Percentiles rank a stretch among this genome's conserved stretches.
These are phyloP conservation scores for Valencia hispanica DNA, from an alignment of 2,797 vertebrate genomes.

Conservation along the genomic window DNA sequence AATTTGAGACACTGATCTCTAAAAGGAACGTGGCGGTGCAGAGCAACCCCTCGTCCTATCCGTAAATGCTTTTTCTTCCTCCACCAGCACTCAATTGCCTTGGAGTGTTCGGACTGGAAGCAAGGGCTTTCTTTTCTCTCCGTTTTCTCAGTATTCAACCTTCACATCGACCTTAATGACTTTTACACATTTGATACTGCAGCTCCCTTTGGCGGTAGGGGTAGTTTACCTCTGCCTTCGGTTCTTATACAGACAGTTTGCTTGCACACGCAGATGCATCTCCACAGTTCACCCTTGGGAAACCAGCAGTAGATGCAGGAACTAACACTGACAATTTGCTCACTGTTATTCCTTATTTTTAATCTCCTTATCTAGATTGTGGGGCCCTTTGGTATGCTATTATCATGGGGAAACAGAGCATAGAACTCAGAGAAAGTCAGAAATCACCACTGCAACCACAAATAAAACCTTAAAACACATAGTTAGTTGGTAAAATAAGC, in stretches of 20 bases:
- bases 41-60: constrained; percentile 47
- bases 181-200: constrained; percentile 60
- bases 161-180: constrained; percentile 72
- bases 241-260: constrained; percentile 77
- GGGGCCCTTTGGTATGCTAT: constrained; percentile 42
- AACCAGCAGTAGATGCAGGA: constrained; percentile 76
- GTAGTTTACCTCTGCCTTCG: constrained; percentile 74
- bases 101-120: constrained; percentile 69
- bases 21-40: constrained; percentile 40
- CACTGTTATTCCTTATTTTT: constrained; percentile 42
- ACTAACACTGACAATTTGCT: constrained; percentile 53
- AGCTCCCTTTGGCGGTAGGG: constrained; percentile 33
- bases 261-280: constrained; percentile 51
- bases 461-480: constrained; percentile 15
- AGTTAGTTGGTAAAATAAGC: neutral
- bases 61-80: constrained; percentile 58
- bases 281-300: constrained; percentile 48
- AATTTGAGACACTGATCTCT: constrained; percentile 39
- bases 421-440: constrained; percentile 33
- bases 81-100: constrained; percentile 61
- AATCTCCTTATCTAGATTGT: constrained; percentile 39
- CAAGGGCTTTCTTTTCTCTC: constrained; percentile 74
- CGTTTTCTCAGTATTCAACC: constrained; percentile 64
- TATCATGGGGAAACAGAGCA: constrained; percentile 40
- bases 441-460: constrained; percentile 19